phyloP scores from a whole-genome alignment of 2,797 vertebrate genomes.

The Trematomus bernacchii region DNA sequence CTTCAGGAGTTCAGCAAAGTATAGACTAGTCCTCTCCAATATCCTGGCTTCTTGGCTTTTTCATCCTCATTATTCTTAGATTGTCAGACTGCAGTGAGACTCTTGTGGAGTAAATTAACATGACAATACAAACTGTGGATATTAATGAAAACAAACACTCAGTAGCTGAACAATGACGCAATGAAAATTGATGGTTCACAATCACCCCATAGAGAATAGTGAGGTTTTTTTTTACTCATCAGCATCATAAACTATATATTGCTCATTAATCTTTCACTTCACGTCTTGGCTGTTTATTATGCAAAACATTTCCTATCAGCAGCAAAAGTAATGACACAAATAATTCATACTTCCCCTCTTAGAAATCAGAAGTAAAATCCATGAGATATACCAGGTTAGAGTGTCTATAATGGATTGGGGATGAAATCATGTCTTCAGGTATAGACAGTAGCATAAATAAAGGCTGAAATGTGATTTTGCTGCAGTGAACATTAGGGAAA shows the following conservation, averaged over 20 bases:
- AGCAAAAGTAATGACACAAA: constrained; percentile 68
- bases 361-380: constrained; percentile 56
- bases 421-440: constrained; percentile 63
- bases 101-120: constrained; percentile 59
- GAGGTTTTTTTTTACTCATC: constrained; percentile 22
- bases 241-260: constrained; percentile 55
- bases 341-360: constrained; percentile 66
- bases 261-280: constrained; percentile 75
- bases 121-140: constrained; percentile 60
- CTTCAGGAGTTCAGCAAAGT: constrained; percentile 68
- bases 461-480: constrained; percentile 65
- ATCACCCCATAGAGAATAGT: constrained; percentile 47
- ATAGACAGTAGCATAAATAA: constrained; percentile 55
- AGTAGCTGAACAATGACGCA: constrained; percentile 37
- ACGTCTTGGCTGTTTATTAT: constrained; percentile 68
- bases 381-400: constrained; percentile 55
- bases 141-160: constrained; percentile 64
- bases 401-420: constrained; percentile 55
- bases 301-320: constrained; percentile 73
- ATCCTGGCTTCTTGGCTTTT: constrained; percentile 49
- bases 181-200: constrained; percentile 61
- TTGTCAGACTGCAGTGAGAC: constrained; percentile 39
- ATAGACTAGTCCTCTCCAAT: constrained; percentile 46
- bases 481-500: constrained; percentile 77
- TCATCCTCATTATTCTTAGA: constrained; percentile 54